Conservation (phyloP, 2,888 invertebrate species). For the Eupithecia vulgata region DNA sequence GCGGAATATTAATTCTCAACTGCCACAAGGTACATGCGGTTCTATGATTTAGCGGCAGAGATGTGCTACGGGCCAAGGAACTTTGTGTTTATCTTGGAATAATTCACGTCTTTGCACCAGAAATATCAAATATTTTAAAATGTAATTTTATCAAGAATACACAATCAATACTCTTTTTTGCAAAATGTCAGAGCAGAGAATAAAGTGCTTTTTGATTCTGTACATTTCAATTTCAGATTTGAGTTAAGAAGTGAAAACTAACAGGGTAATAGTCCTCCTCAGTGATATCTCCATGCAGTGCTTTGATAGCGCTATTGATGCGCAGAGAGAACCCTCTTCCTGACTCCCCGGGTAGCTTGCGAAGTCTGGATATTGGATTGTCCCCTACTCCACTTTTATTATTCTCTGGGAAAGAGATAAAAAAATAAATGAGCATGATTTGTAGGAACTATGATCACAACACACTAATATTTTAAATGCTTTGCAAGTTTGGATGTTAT, state of each 20-base stretch:
- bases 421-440: neutral
- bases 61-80: neutral
- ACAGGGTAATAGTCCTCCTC: constrained; percentile 67
- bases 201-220: neutral
- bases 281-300: constrained; percentile 67
- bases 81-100: neutral
- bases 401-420: constrained; percentile 31
- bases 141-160: neutral
- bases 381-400: constrained; percentile 28
- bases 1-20: too few species aligned
- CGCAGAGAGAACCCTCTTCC: constrained; percentile 86
- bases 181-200: neutral
- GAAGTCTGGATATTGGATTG: constrained; percentile 81
- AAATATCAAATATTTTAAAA: too few species aligned
- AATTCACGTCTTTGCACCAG: neutral
- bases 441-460: neutral
- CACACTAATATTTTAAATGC: neutral
- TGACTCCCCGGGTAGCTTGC: constrained; percentile 85
- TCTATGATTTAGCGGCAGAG: too few species aligned
- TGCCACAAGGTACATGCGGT: too few species aligned
- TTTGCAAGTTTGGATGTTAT: neutral
- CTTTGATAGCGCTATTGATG: constrained; percentile 86
- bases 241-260: constrained; percentile 29
- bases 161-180: neutral
- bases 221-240: neutral